Conservation (phyloP, 2,888 invertebrate genomes). For the Nomada fabriciana region DNA sequence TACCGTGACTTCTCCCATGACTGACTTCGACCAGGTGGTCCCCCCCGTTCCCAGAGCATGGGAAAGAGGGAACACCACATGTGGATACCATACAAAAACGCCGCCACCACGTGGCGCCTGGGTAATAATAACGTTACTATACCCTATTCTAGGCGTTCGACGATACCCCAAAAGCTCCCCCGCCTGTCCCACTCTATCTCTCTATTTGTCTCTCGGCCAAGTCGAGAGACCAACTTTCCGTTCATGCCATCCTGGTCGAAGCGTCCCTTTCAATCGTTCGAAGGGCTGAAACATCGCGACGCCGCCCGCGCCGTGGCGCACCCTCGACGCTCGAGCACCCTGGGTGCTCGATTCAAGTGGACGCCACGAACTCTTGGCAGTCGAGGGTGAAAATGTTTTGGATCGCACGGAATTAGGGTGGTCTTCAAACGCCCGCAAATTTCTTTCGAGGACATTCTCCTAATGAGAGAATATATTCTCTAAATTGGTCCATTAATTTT, state of each 20-base stretch:
- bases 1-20: conserved; percentile 54
- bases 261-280: conserved; percentile 74
- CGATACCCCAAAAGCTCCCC: conserved; percentile 40
- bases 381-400: conserved; percentile 4
- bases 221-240: conserved; percentile 68
- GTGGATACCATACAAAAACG: conserved; percentile 72
- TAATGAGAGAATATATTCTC: not conserved
- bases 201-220: not conserved
- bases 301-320: conserved; percentile 36
- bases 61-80: conserved; percentile 46
- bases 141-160: conserved; percentile 56
- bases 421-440: no score
- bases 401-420: not conserved
- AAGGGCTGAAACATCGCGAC: conserved; percentile 73
- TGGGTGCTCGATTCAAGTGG: conserved; percentile 27
- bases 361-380: not conserved
- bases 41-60: conserved; percentile 18
- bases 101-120: conserved; percentile 64
- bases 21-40: conserved; percentile 63
- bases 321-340: conserved; percentile 19
- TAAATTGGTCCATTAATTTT: not conserved
- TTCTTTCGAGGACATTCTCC: no score
- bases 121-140: conserved; percentile 69
- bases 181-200: not conserved
- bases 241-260: conserved; percentile 75